phyloP scores from a whole-genome alignment of 2,888 invertebrate species.

The Sinotaia quadrata region DNA sequence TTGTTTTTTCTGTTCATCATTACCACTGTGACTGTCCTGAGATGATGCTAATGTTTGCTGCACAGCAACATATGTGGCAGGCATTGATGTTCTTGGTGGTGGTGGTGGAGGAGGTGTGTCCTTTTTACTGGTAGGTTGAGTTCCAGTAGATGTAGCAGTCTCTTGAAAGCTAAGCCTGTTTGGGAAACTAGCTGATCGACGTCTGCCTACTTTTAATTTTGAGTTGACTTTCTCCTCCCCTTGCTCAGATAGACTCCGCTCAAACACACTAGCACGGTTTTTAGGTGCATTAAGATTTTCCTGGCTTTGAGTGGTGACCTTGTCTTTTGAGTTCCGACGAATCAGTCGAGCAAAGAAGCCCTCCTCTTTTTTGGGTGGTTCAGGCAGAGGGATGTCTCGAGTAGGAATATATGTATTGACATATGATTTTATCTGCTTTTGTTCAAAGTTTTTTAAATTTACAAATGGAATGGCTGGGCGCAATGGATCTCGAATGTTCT shows the following conservation, averaged over 20 bases:
- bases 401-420: conserved; percentile 33
- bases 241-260: conserved; percentile 42
- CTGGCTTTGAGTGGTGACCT: conserved; percentile 56
- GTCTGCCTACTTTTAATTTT: conserved; percentile 41
- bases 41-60: background rate
- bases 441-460: conserved; percentile 46
- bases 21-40: background rate
- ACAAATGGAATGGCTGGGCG: conserved; percentile 44
- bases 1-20: background rate
- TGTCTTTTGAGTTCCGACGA: conserved; percentile 61
- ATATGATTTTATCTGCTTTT: conserved; percentile 35
- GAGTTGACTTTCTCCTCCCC: conserved; percentile 33
- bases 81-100: conserved; percentile 11
- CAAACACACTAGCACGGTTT: conserved; percentile 38
- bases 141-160: conserved; percentile 13
- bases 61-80: background rate
- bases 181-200: conserved; percentile 64
- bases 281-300: conserved; percentile 49
- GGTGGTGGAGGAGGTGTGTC: conserved; percentile 30
- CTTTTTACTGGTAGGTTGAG: conserved; percentile 7
- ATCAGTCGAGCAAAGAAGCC: conserved; percentile 62
- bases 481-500: conserved; percentile 4
- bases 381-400: conserved; percentile 34
- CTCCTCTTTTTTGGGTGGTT: conserved; percentile 40
- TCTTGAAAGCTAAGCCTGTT: conserved; percentile 54